Evolutionary conservation across 2,888 invertebrate species (phyloP).

Genomic region (Herminia tarsipennalis): DNA sequence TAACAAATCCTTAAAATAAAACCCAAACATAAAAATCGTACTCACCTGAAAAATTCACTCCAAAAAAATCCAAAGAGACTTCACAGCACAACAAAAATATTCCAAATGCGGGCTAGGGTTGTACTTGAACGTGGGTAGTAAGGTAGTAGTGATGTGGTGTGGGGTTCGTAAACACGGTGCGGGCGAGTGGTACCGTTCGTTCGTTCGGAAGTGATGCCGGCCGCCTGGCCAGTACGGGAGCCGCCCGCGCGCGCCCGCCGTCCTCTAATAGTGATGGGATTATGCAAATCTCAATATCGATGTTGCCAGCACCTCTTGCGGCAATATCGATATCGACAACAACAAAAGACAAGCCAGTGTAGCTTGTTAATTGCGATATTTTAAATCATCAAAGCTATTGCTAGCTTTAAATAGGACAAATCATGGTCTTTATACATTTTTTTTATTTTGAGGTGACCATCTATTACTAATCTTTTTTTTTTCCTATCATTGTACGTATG

Average conservation of each 20-base stretch:
- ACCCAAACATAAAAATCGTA: conserved; percentile 4
- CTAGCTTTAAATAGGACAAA: no score
- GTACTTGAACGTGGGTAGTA: conserved; percentile 8
- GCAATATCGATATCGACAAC: neutral
- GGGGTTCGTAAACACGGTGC: conserved; percentile 75
- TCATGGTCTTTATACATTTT: no score
- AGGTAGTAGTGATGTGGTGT: conserved; percentile 53
- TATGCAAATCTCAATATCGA: conserved; percentile 6
- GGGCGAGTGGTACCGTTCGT: conserved; percentile 72
- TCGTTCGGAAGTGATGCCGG: conserved; percentile 82
- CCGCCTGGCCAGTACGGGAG: conserved; percentile 74
- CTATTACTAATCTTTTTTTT: no score
- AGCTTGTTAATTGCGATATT: no score
- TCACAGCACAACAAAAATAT: conserved; percentile 43
- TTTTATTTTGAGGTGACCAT: no score
- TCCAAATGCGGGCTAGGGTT: conserved; percentile 21
- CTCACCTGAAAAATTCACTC: conserved; percentile 36
- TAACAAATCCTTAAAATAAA: no score
- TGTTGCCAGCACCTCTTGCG: conserved; percentile 46
- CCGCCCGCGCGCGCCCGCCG: conserved; percentile 55
- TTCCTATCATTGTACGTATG: no score
- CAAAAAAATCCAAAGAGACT: conserved; percentile 38
- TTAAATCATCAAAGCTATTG: no score
- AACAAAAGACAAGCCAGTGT: no score
- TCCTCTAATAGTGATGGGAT: conserved; percentile 58